Base-by-base conservation (phyloP, 2,113 vertebrate species). In the Gymnarchus niloticus region DNA sequence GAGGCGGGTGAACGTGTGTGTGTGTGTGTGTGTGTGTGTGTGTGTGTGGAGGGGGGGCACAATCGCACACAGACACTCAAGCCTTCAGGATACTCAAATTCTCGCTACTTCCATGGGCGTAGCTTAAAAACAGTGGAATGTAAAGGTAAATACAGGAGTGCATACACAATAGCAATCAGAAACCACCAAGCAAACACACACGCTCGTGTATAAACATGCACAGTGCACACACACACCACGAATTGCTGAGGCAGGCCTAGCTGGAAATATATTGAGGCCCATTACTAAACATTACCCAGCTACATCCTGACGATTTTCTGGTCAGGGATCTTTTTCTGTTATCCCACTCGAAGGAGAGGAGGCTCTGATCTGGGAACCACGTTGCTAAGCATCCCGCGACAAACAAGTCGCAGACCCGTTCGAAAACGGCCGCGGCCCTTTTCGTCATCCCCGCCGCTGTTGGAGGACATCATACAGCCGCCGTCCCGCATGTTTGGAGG, bases 271-370 rank as follows among this genome's bases (percentile, higher is more conserved):
- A 61, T 51, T 51, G 46, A 86, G 41, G 12, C 78, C 21, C 78
- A 86, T 65, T 81, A 82, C 28, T 52, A n/a, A 19, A 41, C 85
- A 61, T 81, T 33, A 86, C 28, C 52, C 44, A 69, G 44, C 25
- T 73, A 73, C 48, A 86, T 86, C 85, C 59, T 83, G 85, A 44
- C 78, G 54, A 44, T 37, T 49, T 81, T 86, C 46, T 14, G 56
- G 44, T 49, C 41, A 54, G 73, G 85, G 59, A 61, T 14, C 59
- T 84, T 57, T 69, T 65, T 84, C 48, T 84, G 83, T 51, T 49
- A 49, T 33, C 25, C 81, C 28, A 83, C 52, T 56, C 57, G 33
- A 56, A 83, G 54, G 81, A 9, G 83, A 33, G 44, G 69, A 84
- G 44, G 17, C n/a, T 14, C 7, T 49, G 51, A 51, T 46, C 28